phyloP scores from a whole-genome alignment of 2,888 invertebrate species.

The Serrognathus titanus region DNA sequence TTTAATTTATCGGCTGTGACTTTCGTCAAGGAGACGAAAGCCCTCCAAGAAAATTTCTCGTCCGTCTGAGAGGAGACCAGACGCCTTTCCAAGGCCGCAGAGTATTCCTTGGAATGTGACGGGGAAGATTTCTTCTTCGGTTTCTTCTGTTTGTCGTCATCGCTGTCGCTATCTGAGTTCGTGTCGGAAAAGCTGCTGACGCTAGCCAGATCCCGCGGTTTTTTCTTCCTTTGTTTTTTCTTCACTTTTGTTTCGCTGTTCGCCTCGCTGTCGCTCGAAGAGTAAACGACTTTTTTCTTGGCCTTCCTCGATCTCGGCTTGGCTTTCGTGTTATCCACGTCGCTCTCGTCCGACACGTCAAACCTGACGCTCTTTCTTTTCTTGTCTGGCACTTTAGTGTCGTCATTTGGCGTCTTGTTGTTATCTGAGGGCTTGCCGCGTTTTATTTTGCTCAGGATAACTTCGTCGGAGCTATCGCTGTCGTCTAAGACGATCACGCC shows the following conservation, averaged over 20 bases:
- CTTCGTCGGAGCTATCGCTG: background rate
- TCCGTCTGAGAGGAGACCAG: constrained; percentile 11
- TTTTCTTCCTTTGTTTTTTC: constrained; percentile 3
- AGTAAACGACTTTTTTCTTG: no score
- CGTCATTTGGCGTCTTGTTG: background rate
- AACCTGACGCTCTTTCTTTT: background rate
- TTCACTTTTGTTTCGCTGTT: no score
- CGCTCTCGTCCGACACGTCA: no score
- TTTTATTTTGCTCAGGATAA: background rate
- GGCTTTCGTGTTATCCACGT: no score
- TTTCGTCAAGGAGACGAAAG: constrained; percentile 35
- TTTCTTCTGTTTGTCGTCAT: background rate
- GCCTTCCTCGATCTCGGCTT: no score
- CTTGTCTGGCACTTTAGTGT: background rate
- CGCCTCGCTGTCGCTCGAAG: no score
- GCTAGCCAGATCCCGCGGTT: background rate
- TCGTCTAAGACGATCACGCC: constrained; percentile 6
- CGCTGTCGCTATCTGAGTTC: background rate
- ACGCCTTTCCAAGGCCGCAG: constrained; percentile 1
- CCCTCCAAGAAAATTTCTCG: constrained; percentile 30
- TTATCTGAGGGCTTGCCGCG: background rate
- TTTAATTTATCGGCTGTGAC: constrained; percentile 36
- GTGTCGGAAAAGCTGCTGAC: constrained; percentile 7
- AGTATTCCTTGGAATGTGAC: background rate
- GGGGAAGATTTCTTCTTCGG: background rate